phyloP scores from a whole-genome alignment of 2,797 vertebrate species.

The Poeciliopsis presidionis region DNA sequence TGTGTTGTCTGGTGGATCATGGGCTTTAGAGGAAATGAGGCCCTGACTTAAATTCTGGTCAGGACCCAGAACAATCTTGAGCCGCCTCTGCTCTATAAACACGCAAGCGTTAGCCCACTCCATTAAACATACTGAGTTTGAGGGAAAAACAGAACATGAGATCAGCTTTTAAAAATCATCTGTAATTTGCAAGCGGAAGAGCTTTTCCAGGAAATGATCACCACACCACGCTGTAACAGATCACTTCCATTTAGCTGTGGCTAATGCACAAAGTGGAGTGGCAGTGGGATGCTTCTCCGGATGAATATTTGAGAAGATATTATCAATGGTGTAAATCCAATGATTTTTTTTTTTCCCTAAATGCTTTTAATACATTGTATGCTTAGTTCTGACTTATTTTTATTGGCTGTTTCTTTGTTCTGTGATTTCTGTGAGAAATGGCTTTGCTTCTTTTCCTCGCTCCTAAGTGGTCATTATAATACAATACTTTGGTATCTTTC shows the following conservation, averaged over 20 bases:
- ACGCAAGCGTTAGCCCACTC: conserved; percentile 5
- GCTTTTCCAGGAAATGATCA: conserved; percentile 52
- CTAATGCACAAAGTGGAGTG: conserved; percentile 52
- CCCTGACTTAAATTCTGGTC: background rate
- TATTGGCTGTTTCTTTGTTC: conserved; percentile 1
- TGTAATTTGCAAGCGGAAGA: conserved; percentile 38
- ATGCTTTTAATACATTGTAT: conserved; percentile 20
- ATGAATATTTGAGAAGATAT: conserved; percentile 34
- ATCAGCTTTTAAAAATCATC: conserved; percentile 46
- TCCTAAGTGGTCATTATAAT: background rate
- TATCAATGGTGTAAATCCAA: conserved; percentile 35
- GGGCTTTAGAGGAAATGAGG: background rate
- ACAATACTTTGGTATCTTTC: background rate
- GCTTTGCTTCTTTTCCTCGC: background rate
- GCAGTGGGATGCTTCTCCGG: conserved; percentile 37
- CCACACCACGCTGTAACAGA: conserved; percentile 48
- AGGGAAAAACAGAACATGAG: conserved; percentile 23
- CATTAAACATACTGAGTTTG: conserved; percentile 12
- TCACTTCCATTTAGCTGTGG: conserved; percentile 49
- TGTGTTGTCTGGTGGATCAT: background rate
- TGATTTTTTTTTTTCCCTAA: background rate
- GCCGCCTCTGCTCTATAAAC: background rate
- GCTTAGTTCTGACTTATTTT: conserved; percentile 3
- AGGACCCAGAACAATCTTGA: background rate
- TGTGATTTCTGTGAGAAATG: background rate